phyloP scores from a whole-genome alignment of 2,113 vertebrate genomes.

The Pipa parva region DNA sequence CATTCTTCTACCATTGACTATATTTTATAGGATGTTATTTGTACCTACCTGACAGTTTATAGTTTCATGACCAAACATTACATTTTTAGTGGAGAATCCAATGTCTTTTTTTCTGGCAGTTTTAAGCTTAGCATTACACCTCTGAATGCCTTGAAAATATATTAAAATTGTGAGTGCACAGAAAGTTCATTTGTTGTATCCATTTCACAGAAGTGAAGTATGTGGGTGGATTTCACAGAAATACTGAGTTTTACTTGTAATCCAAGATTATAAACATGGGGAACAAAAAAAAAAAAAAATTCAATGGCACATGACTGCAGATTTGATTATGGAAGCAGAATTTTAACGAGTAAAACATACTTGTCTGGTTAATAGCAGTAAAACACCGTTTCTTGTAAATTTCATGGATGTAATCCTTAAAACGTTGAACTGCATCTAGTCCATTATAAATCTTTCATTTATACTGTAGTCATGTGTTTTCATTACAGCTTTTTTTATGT shows the following conservation, averaged over 20 bases:
- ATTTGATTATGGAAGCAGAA: constrained; percentile 20
- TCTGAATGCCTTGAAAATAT: constrained; percentile 33
- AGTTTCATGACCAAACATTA: not conserved
- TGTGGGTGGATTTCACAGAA: constrained; percentile 38
- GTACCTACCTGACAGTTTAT: not conserved
- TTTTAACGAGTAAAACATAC: constrained; percentile 25
- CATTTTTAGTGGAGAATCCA: not conserved
- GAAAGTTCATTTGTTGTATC: constrained; percentile 27
- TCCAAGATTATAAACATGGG: constrained; percentile 11
- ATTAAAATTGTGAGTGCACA: constrained; percentile 1
- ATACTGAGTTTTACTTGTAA: constrained; percentile 33
- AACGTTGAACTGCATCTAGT: not conserved
- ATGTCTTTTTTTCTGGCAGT: not conserved
- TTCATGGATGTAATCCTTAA: not conserved
- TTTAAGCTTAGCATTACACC: constrained; percentile 12
- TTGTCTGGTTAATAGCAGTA: not conserved
- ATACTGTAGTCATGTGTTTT: not conserved
- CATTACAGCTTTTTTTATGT: not conserved
- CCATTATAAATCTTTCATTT: not conserved
- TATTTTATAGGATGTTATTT: no score
- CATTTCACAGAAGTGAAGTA: constrained; percentile 17
- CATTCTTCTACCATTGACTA: no score
- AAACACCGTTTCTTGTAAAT: constrained; percentile 1
- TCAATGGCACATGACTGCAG: not conserved
- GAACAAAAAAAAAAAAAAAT: constrained; percentile 6